Conservation (phyloP, 2,888 invertebrate species). For the Drosophila greeni region DNA sequence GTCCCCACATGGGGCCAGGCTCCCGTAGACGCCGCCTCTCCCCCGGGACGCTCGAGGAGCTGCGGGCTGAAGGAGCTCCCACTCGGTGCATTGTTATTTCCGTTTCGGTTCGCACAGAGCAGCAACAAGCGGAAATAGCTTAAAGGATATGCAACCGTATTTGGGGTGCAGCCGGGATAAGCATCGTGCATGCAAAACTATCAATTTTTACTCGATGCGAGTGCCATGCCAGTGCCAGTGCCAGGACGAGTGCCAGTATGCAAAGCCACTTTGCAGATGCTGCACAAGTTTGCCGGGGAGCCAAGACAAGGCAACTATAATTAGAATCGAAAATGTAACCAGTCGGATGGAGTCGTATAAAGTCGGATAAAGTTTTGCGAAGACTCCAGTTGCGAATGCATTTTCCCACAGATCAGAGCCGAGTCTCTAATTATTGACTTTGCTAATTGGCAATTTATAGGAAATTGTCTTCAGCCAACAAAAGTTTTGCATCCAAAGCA, state of each 20-base stretch:
- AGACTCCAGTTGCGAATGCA: constrained; percentile 3
- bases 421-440: constrained; percentile 53
- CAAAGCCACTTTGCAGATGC: constrained; percentile 33
- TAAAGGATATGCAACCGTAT: constrained; percentile 69
- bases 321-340: constrained; percentile 36
- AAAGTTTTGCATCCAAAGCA: constrained; percentile 31
- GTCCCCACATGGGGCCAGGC: constrained; percentile 35
- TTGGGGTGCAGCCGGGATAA: constrained; percentile 37
- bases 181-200: constrained; percentile 38
- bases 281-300: constrained; percentile 24
- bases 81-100: constrained; percentile 67
- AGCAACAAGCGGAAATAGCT: constrained; percentile 71
- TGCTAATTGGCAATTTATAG: constrained; percentile 57
- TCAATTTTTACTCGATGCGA: constrained; percentile 35
- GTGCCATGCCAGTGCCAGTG: neutral
- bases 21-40: constrained; percentile 3
- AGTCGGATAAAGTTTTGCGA: constrained; percentile 23
- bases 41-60: constrained; percentile 23
- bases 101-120: constrained; percentile 64
- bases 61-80: constrained; percentile 31
- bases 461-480: constrained; percentile 42
- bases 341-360: constrained; percentile 26
- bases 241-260: constrained; percentile 21
- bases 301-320: constrained; percentile 24
- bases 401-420: constrained; percentile 23